These are phyloP conservation scores for Cherax quadricarinatus DNA, from an alignment of 1,140 invertebrate species.

Conservation along the genomic window DNA sequence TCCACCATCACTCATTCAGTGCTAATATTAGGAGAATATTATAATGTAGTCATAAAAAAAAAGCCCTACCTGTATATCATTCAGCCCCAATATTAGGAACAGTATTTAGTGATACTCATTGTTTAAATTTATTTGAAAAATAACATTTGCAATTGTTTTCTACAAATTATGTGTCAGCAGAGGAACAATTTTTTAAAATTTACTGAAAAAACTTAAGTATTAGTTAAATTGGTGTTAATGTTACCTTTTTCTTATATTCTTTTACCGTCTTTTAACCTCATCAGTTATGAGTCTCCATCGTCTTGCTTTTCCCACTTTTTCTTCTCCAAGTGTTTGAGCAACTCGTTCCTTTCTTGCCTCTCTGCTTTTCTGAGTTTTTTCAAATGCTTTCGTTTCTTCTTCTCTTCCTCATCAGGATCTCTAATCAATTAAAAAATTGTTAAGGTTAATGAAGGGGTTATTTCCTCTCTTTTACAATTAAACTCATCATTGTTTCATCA, in stretches of 20 bases:
- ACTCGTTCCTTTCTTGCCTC: neutral
- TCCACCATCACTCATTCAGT: too few relatives aligned
- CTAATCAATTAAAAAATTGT: neutral
- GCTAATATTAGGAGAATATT: too few relatives aligned
- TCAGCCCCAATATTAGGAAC: too few relatives aligned
- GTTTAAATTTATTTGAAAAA: neutral
- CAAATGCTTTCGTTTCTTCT: conserved; percentile 6
- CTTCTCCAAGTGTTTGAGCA: neutral
- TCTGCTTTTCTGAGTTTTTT: conserved; percentile 17
- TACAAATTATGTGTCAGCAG: neutral
- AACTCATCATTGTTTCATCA: too few relatives aligned
- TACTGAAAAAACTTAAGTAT: too few relatives aligned
- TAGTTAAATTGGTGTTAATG: too few relatives aligned
- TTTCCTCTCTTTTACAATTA: too few relatives aligned
- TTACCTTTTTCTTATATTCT: neutral
- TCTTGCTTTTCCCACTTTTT: neutral
- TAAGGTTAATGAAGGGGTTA: neutral
- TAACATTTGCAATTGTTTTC: neutral
- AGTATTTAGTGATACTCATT: neutral
- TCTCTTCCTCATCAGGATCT: conserved; percentile 43
- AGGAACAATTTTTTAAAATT: too few relatives aligned
- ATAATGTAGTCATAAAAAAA: too few relatives aligned
- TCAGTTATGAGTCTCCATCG: too few relatives aligned
- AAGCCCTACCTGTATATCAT: too few relatives aligned
- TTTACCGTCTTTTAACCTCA: too few relatives aligned